Evolutionary conservation across 2,888 invertebrate genomes (phyloP).

Genomic region (Polyommatus icarus): DNA sequence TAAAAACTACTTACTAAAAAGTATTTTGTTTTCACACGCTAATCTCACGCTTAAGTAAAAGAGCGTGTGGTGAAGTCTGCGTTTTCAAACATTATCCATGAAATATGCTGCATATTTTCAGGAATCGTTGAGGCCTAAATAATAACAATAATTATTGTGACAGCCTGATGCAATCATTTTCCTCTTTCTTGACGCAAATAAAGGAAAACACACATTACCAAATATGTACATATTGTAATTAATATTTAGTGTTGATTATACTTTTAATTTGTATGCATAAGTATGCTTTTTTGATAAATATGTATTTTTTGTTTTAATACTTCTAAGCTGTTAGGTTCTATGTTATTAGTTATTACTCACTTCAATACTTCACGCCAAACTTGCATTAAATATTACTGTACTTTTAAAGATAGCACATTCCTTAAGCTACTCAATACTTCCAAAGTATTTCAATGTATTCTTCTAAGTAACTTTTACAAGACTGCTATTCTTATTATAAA

Average conservation of each 20-base stretch:
- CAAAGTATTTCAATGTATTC: conserved; percentile 1
- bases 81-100: no score
- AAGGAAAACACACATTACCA: conserved; percentile 11
- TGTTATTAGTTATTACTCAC: background rate
- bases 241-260: background rate
- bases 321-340: background rate
- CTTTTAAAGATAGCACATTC: conserved; percentile 2
- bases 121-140: background rate
- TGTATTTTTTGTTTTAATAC: background rate
- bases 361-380: background rate
- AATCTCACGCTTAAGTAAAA: background rate
- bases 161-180: background rate
- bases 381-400: background rate
- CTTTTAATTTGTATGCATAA: background rate
- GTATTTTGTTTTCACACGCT: no score
- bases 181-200: background rate
- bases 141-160: background rate
- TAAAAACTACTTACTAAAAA: no score
- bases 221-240: conserved; percentile 20
- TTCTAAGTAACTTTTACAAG: background rate
- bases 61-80: no score
- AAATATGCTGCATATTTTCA: no score
- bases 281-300: background rate
- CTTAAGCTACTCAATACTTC: background rate
- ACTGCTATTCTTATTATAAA: conserved; percentile 7